Evolutionary conservation across 2,888 invertebrate genomes (phyloP).

Genomic region (Drosophila recens): DNA sequence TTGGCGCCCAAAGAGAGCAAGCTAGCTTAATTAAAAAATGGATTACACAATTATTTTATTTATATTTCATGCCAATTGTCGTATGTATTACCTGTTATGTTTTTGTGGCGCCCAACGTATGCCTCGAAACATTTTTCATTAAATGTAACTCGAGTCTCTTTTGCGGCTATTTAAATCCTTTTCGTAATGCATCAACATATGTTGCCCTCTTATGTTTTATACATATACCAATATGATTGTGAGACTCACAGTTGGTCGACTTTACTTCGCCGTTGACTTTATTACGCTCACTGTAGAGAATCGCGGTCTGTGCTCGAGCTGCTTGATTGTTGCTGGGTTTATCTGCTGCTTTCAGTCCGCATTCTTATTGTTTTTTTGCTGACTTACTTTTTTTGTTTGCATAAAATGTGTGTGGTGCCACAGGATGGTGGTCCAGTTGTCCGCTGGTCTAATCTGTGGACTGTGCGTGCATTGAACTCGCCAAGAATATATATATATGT

Average conservation of each 20-base stretch:
- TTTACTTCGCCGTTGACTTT: constrained; percentile 16
- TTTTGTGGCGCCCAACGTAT: constrained; percentile 6
- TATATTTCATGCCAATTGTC: too few species aligned
- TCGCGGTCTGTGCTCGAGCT: constrained; percentile 22
- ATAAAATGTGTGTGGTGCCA: constrained; percentile 38
- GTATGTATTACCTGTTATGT: too few species aligned
- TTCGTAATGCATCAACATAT: constrained; percentile 4
- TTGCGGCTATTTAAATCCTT: background rate
- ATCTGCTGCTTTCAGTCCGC: constrained; percentile 34
- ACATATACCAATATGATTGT: background rate
- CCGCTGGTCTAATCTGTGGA: constrained; percentile 69
- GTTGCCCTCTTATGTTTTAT: constrained; percentile 1
- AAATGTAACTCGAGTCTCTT: background rate
- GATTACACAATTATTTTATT: too few species aligned
- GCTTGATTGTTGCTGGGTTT: constrained; percentile 30
- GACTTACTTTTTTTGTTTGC: constrained; percentile 34
- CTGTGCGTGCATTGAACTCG: constrained; percentile 58
- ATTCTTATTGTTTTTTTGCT: constrained; percentile 36
- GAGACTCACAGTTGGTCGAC: background rate
- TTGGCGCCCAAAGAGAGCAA: background rate
- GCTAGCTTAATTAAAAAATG: too few species aligned
- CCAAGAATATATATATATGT: background rate
- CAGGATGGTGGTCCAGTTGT: constrained; percentile 26
- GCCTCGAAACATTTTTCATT: background rate
- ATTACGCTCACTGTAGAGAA: background rate